Evolutionary conservation across 2,888 invertebrate genomes (phyloP).

Genomic region (Operophtera brumata): DNA sequence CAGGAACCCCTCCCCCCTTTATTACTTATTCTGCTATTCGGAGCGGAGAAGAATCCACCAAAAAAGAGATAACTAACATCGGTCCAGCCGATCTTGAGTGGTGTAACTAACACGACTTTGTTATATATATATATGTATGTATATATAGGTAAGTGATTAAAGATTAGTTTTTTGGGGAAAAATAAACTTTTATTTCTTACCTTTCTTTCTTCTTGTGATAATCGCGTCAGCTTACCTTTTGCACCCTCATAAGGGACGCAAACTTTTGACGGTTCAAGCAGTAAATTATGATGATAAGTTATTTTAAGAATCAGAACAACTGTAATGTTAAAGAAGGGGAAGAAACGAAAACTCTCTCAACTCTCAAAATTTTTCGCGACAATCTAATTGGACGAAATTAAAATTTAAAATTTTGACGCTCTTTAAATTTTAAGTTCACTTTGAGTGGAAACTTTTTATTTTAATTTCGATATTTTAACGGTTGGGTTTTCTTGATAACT

Average conservation of each 20-base stretch:
- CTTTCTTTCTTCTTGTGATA: too few species aligned
- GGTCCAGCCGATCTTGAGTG: too few species aligned
- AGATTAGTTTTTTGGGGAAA: too few species aligned
- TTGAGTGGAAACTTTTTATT: slow-evolving; percentile 10
- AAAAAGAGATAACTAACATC: too few species aligned
- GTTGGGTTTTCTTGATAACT: slow-evolving; percentile 9
- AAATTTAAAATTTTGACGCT: slow-evolving; percentile 31
- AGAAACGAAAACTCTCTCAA: slow-evolving; percentile 28
- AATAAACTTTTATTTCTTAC: too few species aligned
- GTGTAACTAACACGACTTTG: too few species aligned
- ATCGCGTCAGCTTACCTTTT: slow-evolving; percentile 25
- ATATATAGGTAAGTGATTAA: too few species aligned
- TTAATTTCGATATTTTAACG: slow-evolving; percentile 21
- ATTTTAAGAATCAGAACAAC: slow-evolving; percentile 66
- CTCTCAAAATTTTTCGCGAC: slow-evolving; percentile 18
- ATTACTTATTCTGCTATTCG: too few species aligned
- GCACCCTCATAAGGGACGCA: slow-evolving; percentile 34
- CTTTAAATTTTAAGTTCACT: slow-evolving; percentile 24
- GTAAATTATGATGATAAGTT: slow-evolving; percentile 69
- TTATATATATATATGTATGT: too few species aligned
- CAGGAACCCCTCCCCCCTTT: too few species aligned
- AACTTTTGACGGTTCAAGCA: slow-evolving; percentile 61
- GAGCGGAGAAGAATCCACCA: too few species aligned
- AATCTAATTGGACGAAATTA: slow-evolving; percentile 32
- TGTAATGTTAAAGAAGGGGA: slow-evolving; percentile 45